Percentiles rank a stretch among this genome's conserved stretches.
Conservation (phyloP, 2,113 vertebrate genomes). For the Paedocypris sp. region DNA sequence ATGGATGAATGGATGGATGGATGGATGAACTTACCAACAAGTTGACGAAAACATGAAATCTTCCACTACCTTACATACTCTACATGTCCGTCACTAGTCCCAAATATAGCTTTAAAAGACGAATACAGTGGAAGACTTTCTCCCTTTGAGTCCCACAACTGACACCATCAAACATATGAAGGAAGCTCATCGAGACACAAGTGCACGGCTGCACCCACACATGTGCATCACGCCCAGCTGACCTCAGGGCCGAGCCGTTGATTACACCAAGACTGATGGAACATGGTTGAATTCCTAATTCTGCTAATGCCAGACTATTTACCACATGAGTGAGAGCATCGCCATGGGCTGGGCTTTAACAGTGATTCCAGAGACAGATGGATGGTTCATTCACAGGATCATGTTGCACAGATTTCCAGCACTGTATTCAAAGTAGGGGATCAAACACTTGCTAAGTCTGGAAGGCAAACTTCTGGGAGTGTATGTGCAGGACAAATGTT, state of each 20-base stretch:
- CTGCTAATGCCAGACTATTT: conserved; percentile 36
- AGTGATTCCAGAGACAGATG: conserved; percentile 29
- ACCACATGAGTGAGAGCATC: conserved; percentile 27
- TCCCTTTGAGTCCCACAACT: too few species aligned
- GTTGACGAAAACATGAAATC: too few species aligned
- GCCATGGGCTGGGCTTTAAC: conserved; percentile 21
- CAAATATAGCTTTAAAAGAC: too few species aligned
- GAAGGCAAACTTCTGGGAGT: not conserved
- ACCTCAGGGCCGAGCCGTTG: conserved; percentile 30
- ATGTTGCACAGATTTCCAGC: conserved; percentile 6
- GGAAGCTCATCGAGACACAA: conserved; percentile 27
- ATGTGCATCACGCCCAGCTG: conserved; percentile 3
- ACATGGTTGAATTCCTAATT: conserved; percentile 36
- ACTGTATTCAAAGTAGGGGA: conserved; percentile 3
- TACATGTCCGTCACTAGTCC: too few species aligned
- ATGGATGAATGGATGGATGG: too few species aligned
- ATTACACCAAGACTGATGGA: conserved; percentile 36
- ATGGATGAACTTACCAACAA: too few species aligned
- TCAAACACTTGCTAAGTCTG: not conserved
- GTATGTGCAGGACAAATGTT: not conserved
- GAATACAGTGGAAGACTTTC: too few species aligned
- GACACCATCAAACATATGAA: conserved; percentile 13
- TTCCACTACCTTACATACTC: too few species aligned
- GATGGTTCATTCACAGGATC: conserved; percentile 22
- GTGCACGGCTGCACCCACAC: not conserved